Percentiles rank a stretch among this genome's conserved stretches.
Evolutionary conservation across 1,140 invertebrate genomes (phyloP).

Genomic region (Brachionus rubens): DNA sequence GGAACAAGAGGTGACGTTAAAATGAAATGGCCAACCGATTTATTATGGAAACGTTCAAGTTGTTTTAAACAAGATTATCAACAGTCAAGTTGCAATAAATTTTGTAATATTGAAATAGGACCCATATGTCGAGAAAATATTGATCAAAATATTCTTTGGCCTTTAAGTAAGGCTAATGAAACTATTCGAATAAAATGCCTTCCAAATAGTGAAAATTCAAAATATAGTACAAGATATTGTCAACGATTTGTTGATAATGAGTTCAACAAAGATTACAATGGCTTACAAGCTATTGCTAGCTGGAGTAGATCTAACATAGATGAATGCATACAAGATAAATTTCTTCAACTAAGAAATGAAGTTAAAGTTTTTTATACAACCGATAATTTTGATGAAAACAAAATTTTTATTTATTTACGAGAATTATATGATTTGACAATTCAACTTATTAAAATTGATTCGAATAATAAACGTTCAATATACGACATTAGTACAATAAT

Average conservation of each 20-base stretch:
- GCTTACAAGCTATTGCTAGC: slow-evolving; percentile 49
- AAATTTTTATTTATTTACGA: slow-evolving; percentile 48
- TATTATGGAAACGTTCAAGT: slow-evolving; percentile 51
- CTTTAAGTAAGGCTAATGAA: slow-evolving; percentile 51
- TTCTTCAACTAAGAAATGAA: slow-evolving; percentile 52
- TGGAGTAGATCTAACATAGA: slow-evolving; percentile 57
- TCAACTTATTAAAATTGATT: slow-evolving; percentile 53
- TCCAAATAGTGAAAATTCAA: background rate
- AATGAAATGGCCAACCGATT: slow-evolving; percentile 59
- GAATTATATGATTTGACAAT: slow-evolving; percentile 49
- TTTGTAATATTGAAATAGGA: slow-evolving; percentile 55
- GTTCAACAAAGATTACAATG: slow-evolving; percentile 50
- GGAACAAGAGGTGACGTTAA: slow-evolving; percentile 58
- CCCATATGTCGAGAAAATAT: slow-evolving; percentile 58
- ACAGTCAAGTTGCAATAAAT: slow-evolving; percentile 53
- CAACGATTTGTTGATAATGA: slow-evolving; percentile 46
- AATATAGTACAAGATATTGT: background rate
- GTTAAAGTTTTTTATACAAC: slow-evolving; percentile 48
- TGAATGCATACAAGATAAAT: slow-evolving; percentile 53
- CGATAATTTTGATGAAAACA: slow-evolving; percentile 49
- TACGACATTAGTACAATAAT: slow-evolving; percentile 58
- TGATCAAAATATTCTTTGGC: slow-evolving; percentile 57
- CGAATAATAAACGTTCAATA: slow-evolving; percentile 51
- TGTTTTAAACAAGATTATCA: background rate
- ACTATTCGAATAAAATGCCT: slow-evolving; percentile 47